Evolutionary conservation across 1,140 invertebrate species (phyloP).

Genomic region (Drosophila ercepeae): DNA sequence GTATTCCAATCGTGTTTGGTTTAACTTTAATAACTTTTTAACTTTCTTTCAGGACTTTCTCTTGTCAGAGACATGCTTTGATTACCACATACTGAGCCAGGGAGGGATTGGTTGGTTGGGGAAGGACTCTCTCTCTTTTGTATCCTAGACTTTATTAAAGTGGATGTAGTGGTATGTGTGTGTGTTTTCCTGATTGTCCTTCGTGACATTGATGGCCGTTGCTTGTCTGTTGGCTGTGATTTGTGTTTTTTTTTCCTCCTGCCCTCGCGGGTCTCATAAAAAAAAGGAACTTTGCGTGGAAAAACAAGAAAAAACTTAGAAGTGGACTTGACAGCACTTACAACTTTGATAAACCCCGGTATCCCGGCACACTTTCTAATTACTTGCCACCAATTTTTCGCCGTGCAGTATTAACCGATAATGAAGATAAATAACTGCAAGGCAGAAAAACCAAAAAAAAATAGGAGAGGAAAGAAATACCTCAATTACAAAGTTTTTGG

Average conservation of each 20-base stretch:
- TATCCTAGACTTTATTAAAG: no score
- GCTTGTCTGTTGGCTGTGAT: conserved; percentile 57
- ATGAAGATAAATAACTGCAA: conserved; percentile 77
- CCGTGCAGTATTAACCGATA: conserved; percentile 70
- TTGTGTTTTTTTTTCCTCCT: conserved; percentile 44
- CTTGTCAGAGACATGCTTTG: conserved; percentile 70
- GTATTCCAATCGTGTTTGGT: conserved; percentile 72
- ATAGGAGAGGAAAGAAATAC: conserved; percentile 47
- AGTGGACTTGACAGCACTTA: conserved; percentile 57
- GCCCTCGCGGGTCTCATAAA: conserved; percentile 27
- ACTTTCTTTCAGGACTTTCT: conserved; percentile 62
- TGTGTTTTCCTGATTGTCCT: conserved; percentile 55
- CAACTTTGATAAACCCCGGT: conserved; percentile 42
- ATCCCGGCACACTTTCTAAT: conserved; percentile 31
- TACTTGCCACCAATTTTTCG: conserved; percentile 27
- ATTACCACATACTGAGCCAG: conserved; percentile 62
- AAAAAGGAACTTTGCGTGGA: conserved; percentile 15
- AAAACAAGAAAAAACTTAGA: conserved; percentile 28
- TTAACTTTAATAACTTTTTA: conserved; percentile 81
- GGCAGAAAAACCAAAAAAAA: conserved; percentile 1
- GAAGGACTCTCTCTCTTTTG: background rate
- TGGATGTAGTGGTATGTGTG: conserved; percentile 11
- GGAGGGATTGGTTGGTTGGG: no score
- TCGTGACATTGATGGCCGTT: conserved; percentile 64
- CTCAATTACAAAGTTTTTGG: conserved; percentile 74